Base-by-base conservation (phyloP, 2,888 invertebrate genomes). In the Idaea aversata region DNA sequence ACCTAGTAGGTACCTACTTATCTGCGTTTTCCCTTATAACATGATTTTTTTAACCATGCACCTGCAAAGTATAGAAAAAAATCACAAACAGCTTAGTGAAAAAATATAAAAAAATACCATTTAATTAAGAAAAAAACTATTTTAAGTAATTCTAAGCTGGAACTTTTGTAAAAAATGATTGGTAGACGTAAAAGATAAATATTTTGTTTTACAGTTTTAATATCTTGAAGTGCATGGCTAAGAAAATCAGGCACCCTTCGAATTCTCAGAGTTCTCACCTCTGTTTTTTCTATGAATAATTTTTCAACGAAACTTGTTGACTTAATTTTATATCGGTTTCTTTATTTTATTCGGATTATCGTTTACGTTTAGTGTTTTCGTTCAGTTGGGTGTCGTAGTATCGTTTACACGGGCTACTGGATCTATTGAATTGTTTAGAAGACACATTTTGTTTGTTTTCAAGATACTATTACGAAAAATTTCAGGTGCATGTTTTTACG, bases 291-390 rank as follows among this genome's bases (percentile, higher is more conserved):
- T 90, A 91, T 91, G 91, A 92, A 91, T 92, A 91, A 87, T 88
- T 90, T 90, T 90, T 86, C 85, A 77, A 75, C 72, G 80, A 83
- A 83, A 84, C 89, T 86, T 92, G 90, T 91, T 91, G 91, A 92
- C 91, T 92, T 92, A 92, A 92, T 92, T 92, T 91, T 90, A 91
- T 91, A 89, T 88, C 84, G 86, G 87, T 85, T 85, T 84, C 81
- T 77, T 82, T 79, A 72, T 74, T 78, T 79, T 79, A 76, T 77
- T 75, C 73, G 70, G 71, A 67, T 47, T 70, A 69, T 69, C 66
- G 68, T 70, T 69, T 67, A 58, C 63, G 64, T 60, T 66, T 66
- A 67, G 64, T 68, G 65, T 57, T 62, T 62, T 47, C 47, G 47
- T 47, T 47, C 13, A 5, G 47, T 6, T 47, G 13, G 47, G 47